These are phyloP conservation scores for Musca vetustissima DNA, from an alignment of 1,140 invertebrate species.

Conservation along the genomic window DNA sequence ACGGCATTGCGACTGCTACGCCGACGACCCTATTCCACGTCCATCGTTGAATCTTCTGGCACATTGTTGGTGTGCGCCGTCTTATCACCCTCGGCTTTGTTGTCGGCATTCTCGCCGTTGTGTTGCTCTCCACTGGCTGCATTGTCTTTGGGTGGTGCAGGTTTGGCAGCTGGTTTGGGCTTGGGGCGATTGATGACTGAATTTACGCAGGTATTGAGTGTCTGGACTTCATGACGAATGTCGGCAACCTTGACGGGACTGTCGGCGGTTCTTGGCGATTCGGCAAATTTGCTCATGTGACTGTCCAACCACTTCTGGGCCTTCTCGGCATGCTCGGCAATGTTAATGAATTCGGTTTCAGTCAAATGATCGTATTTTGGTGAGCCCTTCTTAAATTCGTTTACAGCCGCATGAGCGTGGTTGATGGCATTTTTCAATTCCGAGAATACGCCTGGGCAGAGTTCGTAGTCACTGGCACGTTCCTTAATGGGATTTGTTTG, in stretches of 20 bases:
- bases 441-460: constrained; percentile 73
- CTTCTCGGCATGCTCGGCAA: constrained; percentile 61
- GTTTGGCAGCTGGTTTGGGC: constrained; percentile 50
- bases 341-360: constrained; percentile 77
- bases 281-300: constrained; percentile 64
- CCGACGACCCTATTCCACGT: constrained; percentile 30
- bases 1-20: background rate
- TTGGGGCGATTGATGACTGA: constrained; percentile 54
- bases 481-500: constrained; percentile 84
- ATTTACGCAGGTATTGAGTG: constrained; percentile 48
- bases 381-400: constrained; percentile 67
- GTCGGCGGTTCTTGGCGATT: constrained; percentile 64
- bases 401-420: constrained; percentile 73
- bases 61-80: constrained; percentile 17
- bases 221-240: constrained; percentile 71
- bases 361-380: constrained; percentile 82
- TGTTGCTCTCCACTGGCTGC: constrained; percentile 39
- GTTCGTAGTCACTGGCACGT: constrained; percentile 75
- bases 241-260: constrained; percentile 76
- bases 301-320: constrained; percentile 76
- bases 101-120: constrained; percentile 37
- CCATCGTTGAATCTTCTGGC: constrained; percentile 33
- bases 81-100: constrained; percentile 28
- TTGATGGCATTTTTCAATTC: constrained; percentile 74
- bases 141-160: constrained; percentile 42